Percentiles rank a stretch among this genome's conserved stretches.
Evolutionary conservation across 2,888 invertebrate species (phyloP).

Genomic region (Scotopteryx bipunctaria): DNA sequence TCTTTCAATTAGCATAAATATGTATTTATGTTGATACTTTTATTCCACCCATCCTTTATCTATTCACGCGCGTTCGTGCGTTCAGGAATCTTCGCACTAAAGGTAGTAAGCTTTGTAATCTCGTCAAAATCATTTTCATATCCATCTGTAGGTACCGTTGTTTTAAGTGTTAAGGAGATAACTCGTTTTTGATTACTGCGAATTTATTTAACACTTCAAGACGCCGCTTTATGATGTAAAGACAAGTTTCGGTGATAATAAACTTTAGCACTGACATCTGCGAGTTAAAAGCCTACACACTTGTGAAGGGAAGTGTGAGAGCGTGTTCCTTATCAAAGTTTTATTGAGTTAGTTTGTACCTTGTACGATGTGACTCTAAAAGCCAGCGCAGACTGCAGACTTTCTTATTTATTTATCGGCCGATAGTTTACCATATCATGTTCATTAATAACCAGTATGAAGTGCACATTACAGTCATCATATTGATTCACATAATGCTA

Average conservation of each 20-base stretch:
- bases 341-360: neutral
- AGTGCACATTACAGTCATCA: no score
- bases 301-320: slow-evolving; percentile 16
- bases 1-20: slow-evolving; percentile 48
- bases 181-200: slow-evolving; percentile 35
- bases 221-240: slow-evolving; percentile 31
- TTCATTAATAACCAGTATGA: no score
- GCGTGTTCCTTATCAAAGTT: neutral
- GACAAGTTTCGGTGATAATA: slow-evolving; percentile 30
- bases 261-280: slow-evolving; percentile 19
- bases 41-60: slow-evolving; percentile 13
- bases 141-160: slow-evolving; percentile 29
- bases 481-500: no score
- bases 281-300: slow-evolving; percentile 27
- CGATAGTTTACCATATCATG: no score
- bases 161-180: slow-evolving; percentile 33
- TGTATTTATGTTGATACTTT: slow-evolving; percentile 32
- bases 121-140: slow-evolving; percentile 27
- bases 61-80: slow-evolving; percentile 8
- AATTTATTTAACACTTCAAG: slow-evolving; percentile 30
- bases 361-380: neutral
- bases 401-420: no score
- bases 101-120: neutral
- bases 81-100: slow-evolving; percentile 3
- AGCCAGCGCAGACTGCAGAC: no score